Conservation (phyloP, 2,888 invertebrate genomes). For the Odiellus spinosus region DNA sequence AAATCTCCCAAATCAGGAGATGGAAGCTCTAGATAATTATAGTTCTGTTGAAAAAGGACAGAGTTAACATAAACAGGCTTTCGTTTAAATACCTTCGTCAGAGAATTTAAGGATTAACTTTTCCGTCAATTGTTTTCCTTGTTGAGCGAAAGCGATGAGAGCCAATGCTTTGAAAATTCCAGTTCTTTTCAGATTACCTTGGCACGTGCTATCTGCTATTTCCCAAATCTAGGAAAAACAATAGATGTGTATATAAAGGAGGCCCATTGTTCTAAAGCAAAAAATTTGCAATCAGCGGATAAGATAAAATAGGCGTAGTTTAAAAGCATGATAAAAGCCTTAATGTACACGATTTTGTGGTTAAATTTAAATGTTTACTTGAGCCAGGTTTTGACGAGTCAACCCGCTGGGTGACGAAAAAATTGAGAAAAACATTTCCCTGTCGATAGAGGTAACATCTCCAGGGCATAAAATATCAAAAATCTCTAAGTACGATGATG, state of each 20-base stretch:
- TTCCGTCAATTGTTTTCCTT: constrained; percentile 25
- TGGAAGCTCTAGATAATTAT: constrained; percentile 29
- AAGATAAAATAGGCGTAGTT: background rate
- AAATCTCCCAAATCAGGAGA: constrained; percentile 30
- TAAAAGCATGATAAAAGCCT: too few relatives aligned
- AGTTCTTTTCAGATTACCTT: constrained; percentile 28
- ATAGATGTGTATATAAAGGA: background rate
- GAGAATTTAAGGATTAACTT: too few relatives aligned
- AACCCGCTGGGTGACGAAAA: background rate
- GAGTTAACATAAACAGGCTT: background rate
- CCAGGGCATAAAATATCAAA: background rate
- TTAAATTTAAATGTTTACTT: background rate
- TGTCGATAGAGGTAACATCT: background rate
- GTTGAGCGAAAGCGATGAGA: constrained; percentile 31
- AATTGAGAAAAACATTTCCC: background rate
- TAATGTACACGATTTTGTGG: background rate
- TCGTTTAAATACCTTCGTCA: background rate
- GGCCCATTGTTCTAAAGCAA: too few relatives aligned
- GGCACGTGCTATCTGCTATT: constrained; percentile 25
- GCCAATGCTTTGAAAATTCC: constrained; percentile 33
- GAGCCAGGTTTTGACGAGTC: background rate
- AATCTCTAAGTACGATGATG: background rate
- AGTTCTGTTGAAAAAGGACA: too few relatives aligned
- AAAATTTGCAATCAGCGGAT: too few relatives aligned
- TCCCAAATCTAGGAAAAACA: constrained; percentile 30